Evolutionary conservation across 2,797 vertebrate genomes (phyloP).

Genomic region (Psittacula derbiana): DNA sequence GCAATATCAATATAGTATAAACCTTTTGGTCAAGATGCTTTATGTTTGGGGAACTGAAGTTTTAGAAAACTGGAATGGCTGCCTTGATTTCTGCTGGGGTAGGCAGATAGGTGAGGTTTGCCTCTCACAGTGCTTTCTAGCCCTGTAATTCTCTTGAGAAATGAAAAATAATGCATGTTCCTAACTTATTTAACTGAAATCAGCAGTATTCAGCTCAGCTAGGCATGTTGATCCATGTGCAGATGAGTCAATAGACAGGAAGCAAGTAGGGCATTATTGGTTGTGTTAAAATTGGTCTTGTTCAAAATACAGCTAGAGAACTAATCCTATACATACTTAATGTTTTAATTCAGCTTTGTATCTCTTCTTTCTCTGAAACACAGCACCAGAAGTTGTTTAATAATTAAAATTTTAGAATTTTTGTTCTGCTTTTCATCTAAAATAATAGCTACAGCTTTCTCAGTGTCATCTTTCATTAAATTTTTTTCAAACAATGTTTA

Average conservation of each 20-base stretch:
- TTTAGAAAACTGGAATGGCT: neutral
- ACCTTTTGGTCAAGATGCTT: neutral
- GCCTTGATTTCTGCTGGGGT: neutral
- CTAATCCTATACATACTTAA: constrained; percentile 18
- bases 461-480: neutral
- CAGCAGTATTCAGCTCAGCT: neutral
- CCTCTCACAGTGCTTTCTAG: neutral
- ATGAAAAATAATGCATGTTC: neutral
- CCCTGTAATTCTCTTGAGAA: neutral
- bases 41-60: neutral
- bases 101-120: neutral
- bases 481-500: neutral
- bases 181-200: neutral
- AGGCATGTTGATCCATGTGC: neutral
- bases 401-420: constrained; percentile 38
- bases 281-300: neutral
- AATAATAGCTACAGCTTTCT: neutral
- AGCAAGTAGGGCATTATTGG: neutral
- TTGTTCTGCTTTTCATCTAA: neutral
- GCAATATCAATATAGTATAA: neutral
- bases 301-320: neutral
- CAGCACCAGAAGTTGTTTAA: constrained; percentile 1
- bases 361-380: neutral
- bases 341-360: constrained; percentile 16
- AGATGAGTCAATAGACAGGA: neutral